Percentiles rank a stretch among this genome's conserved stretches.
phyloP scores from a whole-genome alignment of 2,888 invertebrate genomes.

The Eupithecia subumbrata region DNA sequence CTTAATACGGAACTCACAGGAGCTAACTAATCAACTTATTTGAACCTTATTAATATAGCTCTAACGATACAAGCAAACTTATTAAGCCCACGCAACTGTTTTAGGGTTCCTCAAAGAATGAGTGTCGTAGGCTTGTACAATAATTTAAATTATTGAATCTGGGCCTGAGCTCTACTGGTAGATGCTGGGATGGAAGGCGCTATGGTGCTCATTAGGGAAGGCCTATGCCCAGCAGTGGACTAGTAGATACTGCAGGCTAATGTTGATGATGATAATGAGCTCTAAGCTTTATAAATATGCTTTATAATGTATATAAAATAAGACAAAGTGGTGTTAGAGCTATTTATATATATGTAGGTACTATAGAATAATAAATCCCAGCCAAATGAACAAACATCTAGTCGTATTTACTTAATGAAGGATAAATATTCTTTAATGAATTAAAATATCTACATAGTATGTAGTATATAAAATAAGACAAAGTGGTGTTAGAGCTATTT shows the following conservation, averaged over 20 bases:
- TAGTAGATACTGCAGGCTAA: background rate
- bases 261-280: background rate
- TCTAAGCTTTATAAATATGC: no score
- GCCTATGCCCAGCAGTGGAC: background rate
- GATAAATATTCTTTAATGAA: no score
- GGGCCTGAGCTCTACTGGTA: background rate
- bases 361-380: background rate
- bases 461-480: background rate
- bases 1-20: slow-evolving; percentile 49
- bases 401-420: background rate
- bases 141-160: background rate
- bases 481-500: no score
- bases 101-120: background rate
- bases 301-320: background rate
- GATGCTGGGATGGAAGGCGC: background rate
- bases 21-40: slow-evolving; percentile 52
- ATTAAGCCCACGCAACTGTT: background rate
- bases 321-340: background rate
- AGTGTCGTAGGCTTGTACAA: background rate
- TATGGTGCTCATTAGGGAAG: background rate
- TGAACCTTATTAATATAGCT: slow-evolving; percentile 47
- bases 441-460: no score
- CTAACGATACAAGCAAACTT: background rate
- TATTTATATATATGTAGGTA: no score
- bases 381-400: background rate